Percentiles rank a stretch among this genome's conserved stretches.
phyloP scores from a whole-genome alignment of 1,140 invertebrate genomes.

The Oryzaephilus surinamensis region DNA sequence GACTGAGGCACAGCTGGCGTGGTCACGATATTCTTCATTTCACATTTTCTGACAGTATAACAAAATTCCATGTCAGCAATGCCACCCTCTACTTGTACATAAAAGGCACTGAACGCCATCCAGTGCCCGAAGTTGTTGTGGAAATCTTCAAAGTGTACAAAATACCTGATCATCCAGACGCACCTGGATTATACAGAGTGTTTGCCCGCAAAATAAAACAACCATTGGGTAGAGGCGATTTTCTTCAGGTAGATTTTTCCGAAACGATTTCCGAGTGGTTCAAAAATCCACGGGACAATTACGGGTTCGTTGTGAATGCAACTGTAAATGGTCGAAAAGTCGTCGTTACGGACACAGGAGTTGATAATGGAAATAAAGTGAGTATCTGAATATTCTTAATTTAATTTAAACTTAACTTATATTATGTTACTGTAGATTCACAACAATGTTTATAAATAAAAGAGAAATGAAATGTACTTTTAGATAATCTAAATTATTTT shows the following conservation, averaged over 20 bases:
- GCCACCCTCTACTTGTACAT: conserved; percentile 41
- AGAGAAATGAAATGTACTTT: too few relatives aligned
- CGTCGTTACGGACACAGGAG: conserved; percentile 22
- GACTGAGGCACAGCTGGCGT: conserved; percentile 32
- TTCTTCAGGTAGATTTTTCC: conserved; percentile 65
- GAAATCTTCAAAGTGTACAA: conserved; percentile 31
- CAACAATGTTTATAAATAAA: too few relatives aligned
- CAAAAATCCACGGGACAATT: conserved; percentile 55
- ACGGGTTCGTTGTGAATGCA: conserved; percentile 63
- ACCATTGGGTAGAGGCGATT: conserved; percentile 44
- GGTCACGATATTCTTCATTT: conserved; percentile 40
- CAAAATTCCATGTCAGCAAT: conserved; percentile 37
- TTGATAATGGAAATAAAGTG: conserved; percentile 24
- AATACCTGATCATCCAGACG: conserved; percentile 19
- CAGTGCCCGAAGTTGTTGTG: conserved; percentile 18
- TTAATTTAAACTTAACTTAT: not conserved
- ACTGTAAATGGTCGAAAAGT: conserved; percentile 36
- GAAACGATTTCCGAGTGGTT: conserved; percentile 67
- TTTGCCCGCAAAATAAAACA: conserved; percentile 22
- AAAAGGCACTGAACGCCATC: conserved; percentile 25
- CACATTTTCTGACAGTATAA: conserved; percentile 39
- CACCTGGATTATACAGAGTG: conserved; percentile 18
- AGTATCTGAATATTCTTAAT: not conserved
- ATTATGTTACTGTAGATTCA: too few relatives aligned
- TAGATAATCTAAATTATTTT: too few relatives aligned